Base-by-base conservation (phyloP, 2,888 invertebrate genomes). In the Drosophila flavopinicola region DNA sequence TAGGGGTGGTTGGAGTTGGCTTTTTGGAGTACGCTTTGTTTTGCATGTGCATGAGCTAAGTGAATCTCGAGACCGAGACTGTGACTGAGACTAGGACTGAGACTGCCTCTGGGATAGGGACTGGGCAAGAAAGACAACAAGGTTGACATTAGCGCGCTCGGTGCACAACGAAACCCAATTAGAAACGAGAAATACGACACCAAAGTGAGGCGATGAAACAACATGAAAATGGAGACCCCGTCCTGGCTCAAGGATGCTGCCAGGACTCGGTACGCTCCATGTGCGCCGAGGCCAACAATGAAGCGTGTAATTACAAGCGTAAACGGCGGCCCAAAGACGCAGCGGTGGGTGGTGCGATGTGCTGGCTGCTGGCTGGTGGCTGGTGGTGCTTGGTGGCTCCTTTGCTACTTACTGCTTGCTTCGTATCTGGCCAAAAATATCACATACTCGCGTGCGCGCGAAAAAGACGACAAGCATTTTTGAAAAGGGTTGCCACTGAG, bases 281-380 rank as follows among this genome's bases (percentile, higher is more conserved):
- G 51, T 51, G 38, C 38, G 49, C 44, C 45, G 65, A 71, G 82
- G 83, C 84, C 86, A 89, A 90, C 90, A 90, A 90, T 90, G 89
- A 89, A 90, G 90, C 90, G 89, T 90, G 90, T 90, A 90, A 90
- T 90, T 90, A 90, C 90, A 90, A 88, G 89, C 90, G 85, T 87
- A 83, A 88, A 85, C 68, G 70, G 63, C 51, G 51, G 56, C 65
- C 71, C 73, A 77, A 71, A 78, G 74, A 69, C 64, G 61, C 79
- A 72, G 38, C 66, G 51, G 61, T 85, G 78, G 66, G 49, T 67
- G 77, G 42, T 27, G 29, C n/a, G n/a, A n/a, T n/a, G n/a, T n/a
- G n/a, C n/a, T n/a, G n/a, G n/a, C n/a, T n/a, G n/a, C n/a, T n/a
- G n/a, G n/a, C n/a, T n/a, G 10, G 5, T 17, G 52, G 35, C 30